A percentile compares a stretch with the other conserved stretches of the same genome.
Conservation (phyloP, 2,888 invertebrate genomes). For the Hypolimnas misippus region DNA sequence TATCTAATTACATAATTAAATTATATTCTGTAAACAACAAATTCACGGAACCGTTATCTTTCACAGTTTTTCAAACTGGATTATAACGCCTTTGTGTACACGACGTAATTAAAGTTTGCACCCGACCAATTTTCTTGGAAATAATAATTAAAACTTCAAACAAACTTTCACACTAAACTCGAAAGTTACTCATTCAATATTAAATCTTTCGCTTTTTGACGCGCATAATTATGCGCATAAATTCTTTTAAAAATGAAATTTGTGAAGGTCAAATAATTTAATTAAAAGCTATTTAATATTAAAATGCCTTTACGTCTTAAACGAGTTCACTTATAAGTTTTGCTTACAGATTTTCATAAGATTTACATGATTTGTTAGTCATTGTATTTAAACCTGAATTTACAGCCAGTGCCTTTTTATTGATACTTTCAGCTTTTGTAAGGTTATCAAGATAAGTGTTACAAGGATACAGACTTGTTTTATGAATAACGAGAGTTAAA, state of each 20-base stretch:
- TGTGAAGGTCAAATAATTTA: too few relatives aligned
- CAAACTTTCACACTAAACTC: slow-evolving; percentile 66
- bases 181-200: slow-evolving; percentile 46
- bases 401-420: too few relatives aligned
- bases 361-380: too few relatives aligned
- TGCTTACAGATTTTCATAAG: too few relatives aligned
- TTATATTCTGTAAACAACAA: slow-evolving; percentile 17
- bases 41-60: slow-evolving; percentile 32
- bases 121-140: slow-evolving; percentile 61
- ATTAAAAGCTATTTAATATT: too few relatives aligned
- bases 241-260: not conserved
- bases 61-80: slow-evolving; percentile 48
- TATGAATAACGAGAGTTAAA: too few relatives aligned
- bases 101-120: slow-evolving; percentile 68
- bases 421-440: too few relatives aligned
- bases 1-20: not conserved
- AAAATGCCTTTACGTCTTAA: too few relatives aligned
- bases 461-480: too few relatives aligned
- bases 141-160: slow-evolving; percentile 66
- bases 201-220: slow-evolving; percentile 7
- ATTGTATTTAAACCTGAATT: too few relatives aligned
- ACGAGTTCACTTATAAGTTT: too few relatives aligned
- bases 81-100: slow-evolving; percentile 58
- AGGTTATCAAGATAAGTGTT: too few relatives aligned
- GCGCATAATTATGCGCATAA: not conserved